Percentiles rank a stretch among this genome's conserved stretches.
Conservation (phyloP, 2,888 invertebrate genomes). For the Hemithea aestivaria region DNA sequence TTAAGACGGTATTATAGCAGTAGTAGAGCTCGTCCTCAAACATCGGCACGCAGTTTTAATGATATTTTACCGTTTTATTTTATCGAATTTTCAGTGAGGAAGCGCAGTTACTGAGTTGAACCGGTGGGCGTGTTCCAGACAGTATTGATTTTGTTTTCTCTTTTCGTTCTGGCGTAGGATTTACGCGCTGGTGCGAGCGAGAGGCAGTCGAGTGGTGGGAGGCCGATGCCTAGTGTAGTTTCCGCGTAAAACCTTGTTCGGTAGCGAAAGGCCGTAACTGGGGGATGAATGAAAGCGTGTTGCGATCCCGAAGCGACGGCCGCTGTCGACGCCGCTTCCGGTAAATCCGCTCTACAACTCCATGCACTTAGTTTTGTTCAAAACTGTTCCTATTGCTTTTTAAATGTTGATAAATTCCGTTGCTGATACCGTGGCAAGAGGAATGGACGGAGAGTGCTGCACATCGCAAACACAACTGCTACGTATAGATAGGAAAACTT, state of each 20-base stretch:
- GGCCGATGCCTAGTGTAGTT: slow-evolving; percentile 67
- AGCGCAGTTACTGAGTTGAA: slow-evolving; percentile 74
- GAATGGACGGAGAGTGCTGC: slow-evolving; percentile 5
- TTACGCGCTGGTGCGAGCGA: slow-evolving; percentile 45
- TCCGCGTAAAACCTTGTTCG: slow-evolving; percentile 61
- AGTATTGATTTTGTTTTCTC: slow-evolving; percentile 73
- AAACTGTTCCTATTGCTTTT: slow-evolving; percentile 47
- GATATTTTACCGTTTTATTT: slow-evolving; percentile 74
- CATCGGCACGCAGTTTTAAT: slow-evolving; percentile 61
- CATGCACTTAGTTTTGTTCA: slow-evolving; percentile 70
- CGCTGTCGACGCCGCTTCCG: slow-evolving; percentile 76
- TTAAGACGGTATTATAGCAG: slow-evolving; percentile 22
- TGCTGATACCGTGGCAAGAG: slow-evolving; percentile 10
- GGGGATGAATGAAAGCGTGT: slow-evolving; percentile 77
- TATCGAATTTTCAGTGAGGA: slow-evolving; percentile 74
- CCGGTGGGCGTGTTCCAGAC: slow-evolving; percentile 75
- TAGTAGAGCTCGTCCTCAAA: slow-evolving; percentile 34
- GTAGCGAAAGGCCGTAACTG: slow-evolving; percentile 59
- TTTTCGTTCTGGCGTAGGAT: slow-evolving; percentile 50
- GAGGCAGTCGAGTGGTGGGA: slow-evolving; percentile 50
- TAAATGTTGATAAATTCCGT: slow-evolving; percentile 25
- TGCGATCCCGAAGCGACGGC: slow-evolving; percentile 76
- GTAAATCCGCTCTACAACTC: slow-evolving; percentile 74
- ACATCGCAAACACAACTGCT: neutral
- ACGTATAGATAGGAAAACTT: too few relatives aligned